Evolutionary conservation across 2,113 vertebrate species (phyloP).

Genomic region (Phyllopteryx taeniolatus): DNA sequence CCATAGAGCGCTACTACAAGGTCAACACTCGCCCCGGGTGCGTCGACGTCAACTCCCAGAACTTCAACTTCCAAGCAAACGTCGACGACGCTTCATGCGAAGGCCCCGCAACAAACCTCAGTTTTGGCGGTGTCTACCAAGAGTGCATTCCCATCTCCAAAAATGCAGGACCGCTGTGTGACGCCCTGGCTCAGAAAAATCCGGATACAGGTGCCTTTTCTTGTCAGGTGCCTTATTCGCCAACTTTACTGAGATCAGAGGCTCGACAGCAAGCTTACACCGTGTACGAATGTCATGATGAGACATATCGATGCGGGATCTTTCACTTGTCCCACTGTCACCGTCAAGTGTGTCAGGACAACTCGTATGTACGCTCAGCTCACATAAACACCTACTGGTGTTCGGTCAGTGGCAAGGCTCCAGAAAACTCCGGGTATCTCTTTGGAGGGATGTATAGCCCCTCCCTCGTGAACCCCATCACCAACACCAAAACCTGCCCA

Average conservation of each 20-base stretch:
- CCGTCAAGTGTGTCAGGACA: slow-evolving; percentile 62
- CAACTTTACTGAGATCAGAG: slow-evolving; percentile 74
- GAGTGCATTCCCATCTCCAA: slow-evolving; percentile 60
- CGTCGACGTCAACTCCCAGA: slow-evolving; percentile 70
- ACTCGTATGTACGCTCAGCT: slow-evolving; percentile 72
- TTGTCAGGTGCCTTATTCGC: slow-evolving; percentile 69
- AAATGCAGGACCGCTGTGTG: slow-evolving; percentile 63
- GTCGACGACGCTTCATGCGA: slow-evolving; percentile 79
- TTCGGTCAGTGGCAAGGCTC: not conserved
- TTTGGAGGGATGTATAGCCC: slow-evolving; percentile 84
- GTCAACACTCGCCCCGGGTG: slow-evolving; percentile 86
- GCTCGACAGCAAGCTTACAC: slow-evolving; percentile 76
- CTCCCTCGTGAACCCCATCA: slow-evolving; percentile 76
- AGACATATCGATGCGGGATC: slow-evolving; percentile 43
- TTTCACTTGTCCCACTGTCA: not conserved
- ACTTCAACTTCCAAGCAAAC: slow-evolving; percentile 92
- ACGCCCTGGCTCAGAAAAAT: slow-evolving; percentile 77
- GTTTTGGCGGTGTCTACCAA: slow-evolving; percentile 86
- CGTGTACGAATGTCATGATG: slow-evolving; percentile 66
- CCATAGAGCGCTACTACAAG: slow-evolving; percentile 78
- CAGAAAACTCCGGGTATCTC: slow-evolving; percentile 74
- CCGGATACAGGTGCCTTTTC: slow-evolving; percentile 76
- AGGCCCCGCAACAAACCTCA: slow-evolving; percentile 78
- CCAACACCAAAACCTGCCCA: slow-evolving; percentile 79
- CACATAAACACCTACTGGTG: slow-evolving; percentile 83